Conservation (phyloP, 2,797 vertebrate genomes). For the Stomatorhinus walkeri region DNA sequence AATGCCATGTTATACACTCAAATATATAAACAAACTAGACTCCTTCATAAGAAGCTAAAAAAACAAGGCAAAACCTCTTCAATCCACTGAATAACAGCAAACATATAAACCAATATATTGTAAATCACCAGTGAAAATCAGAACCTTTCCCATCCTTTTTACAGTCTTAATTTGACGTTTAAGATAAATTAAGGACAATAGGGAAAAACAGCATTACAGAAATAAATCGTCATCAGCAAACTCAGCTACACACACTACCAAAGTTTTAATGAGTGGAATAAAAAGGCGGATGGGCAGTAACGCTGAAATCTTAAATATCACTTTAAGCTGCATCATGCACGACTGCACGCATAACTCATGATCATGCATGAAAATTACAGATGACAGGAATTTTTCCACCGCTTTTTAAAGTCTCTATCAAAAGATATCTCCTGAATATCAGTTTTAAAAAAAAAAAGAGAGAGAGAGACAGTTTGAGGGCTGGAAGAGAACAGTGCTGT, state of each 20-base stretch:
- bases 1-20: neutral
- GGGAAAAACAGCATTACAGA: neutral
- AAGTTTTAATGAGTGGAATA: neutral
- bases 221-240: neutral
- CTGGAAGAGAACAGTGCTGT: slow-evolving; percentile 4
- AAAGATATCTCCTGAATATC: slow-evolving; percentile 7
- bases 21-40: neutral
- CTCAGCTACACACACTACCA: neutral
- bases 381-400: neutral
- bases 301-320: neutral
- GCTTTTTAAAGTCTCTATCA: neutral
- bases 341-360: neutral
- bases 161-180: neutral
- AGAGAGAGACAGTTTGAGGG: neutral
- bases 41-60: neutral
- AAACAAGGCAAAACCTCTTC: neutral
- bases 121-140: neutral
- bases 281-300: neutral
- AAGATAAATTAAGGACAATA: neutral
- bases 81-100: neutral
- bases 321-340: neutral
- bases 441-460: neutral
- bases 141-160: neutral
- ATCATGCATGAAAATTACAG: slow-evolving; percentile 1
- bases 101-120: neutral